Conservation (phyloP, 2,797 vertebrate species). For the Pipistrellus kuhlii region DNA sequence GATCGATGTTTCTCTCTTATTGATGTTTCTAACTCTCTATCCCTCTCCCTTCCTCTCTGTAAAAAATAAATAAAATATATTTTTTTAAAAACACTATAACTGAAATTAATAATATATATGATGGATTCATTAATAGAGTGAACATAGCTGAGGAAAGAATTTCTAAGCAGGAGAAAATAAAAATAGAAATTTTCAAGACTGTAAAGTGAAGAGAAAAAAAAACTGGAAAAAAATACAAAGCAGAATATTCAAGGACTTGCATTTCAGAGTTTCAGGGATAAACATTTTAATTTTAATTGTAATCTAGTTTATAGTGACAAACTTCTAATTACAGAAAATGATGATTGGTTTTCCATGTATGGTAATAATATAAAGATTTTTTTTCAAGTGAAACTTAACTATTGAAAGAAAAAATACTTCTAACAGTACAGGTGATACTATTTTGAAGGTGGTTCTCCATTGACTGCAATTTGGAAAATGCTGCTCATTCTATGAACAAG, state of each 20-base stretch:
- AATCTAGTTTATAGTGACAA: background rate
- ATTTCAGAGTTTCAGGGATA: background rate
- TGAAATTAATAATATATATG: background rate
- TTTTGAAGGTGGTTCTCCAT: background rate
- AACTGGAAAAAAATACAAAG: background rate
- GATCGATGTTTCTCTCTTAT: too few species aligned
- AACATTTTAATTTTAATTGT: background rate
- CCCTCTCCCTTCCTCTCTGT: too few species aligned
- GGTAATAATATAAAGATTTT: background rate
- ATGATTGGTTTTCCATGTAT: background rate
- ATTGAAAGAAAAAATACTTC: slow-evolving; percentile 23
- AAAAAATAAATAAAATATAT: too few species aligned
- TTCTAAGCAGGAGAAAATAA: background rate
- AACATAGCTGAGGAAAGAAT: background rate
- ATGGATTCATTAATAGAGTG: background rate
- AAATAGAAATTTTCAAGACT: background rate
- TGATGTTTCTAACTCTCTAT: too few species aligned
- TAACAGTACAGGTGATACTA: background rate
- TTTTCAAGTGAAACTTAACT: slow-evolving; percentile 48
- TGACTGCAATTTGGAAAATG: slow-evolving; percentile 20
- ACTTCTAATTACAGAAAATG: slow-evolving; percentile 38
- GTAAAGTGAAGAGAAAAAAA: background rate
- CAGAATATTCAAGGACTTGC: background rate
- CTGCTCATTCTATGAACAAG: slow-evolving; percentile 30
- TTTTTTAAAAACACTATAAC: background rate